These are phyloP conservation scores for Xiphophorus birchmanni DNA, from an alignment of 2,797 vertebrate species.

Conservation along the genomic window DNA sequence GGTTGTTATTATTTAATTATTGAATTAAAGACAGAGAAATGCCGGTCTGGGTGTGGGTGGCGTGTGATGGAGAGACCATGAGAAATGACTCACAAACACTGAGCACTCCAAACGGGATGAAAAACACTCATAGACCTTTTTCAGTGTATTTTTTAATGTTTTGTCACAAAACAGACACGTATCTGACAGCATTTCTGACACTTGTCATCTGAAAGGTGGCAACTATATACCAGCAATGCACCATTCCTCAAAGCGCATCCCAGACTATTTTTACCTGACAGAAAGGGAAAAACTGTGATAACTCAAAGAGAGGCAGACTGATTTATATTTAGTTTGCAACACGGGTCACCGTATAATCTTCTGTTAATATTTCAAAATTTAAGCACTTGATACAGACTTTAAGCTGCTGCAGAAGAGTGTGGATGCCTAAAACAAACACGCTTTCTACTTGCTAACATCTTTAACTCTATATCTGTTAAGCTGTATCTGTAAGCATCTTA, in stretches of 20 bases:
- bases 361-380: not conserved
- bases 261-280: not conserved
- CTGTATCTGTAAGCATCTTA: not conserved
- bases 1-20: not conserved
- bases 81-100: conserved; percentile 33
- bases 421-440: not conserved
- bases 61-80: conserved; percentile 10
- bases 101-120: not conserved
- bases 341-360: not conserved
- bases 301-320: not conserved
- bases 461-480: not conserved
- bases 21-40: conserved; percentile 13
- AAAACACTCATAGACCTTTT: not conserved
- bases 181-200: not conserved
- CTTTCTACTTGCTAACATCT: not conserved
- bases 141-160: not conserved
- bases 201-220: not conserved
- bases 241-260: not conserved
- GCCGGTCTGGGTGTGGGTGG: conserved; percentile 20
- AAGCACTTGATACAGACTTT: not conserved
- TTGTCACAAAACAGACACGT: not conserved
- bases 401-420: not conserved
- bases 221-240: not conserved
- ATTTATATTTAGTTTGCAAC: conserved; percentile 1
- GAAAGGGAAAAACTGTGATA: not conserved